Conservation (phyloP, 2,797 vertebrate genomes). For the Coregonus sp. region DNA sequence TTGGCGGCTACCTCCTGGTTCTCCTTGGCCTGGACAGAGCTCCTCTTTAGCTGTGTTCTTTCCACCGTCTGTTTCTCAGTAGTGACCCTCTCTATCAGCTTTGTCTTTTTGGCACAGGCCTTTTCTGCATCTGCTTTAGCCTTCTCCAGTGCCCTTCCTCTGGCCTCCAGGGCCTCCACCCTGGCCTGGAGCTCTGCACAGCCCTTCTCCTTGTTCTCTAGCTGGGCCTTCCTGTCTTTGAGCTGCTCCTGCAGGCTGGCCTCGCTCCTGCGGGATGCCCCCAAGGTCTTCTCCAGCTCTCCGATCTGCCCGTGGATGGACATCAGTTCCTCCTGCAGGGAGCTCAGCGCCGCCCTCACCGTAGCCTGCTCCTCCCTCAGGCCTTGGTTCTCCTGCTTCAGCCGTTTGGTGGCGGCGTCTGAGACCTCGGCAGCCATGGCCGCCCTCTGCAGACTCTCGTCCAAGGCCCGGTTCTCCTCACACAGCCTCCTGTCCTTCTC, state of each 20-base stretch:
- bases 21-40: constrained; percentile 56
- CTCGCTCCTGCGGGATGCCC: constrained; percentile 73
- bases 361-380: constrained; percentile 80
- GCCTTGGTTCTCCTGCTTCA: constrained; percentile 79
- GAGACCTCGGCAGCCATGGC: constrained; percentile 70
- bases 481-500: constrained; percentile 79
- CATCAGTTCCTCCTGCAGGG: constrained; percentile 79
- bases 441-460: constrained; percentile 81
- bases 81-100: constrained; percentile 72
- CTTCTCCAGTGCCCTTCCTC: constrained; percentile 67
- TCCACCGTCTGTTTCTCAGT: constrained; percentile 72
- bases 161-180: constrained; percentile 63
- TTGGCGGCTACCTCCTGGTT: constrained; percentile 66
- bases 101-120: constrained; percentile 69
- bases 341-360: constrained; percentile 70
- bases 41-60: constrained; percentile 69
- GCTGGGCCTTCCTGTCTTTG: constrained; percentile 65
- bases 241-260: constrained; percentile 74
- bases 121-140: constrained; percentile 75
- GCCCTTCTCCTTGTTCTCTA: constrained; percentile 71
- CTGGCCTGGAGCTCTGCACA: constrained; percentile 73
- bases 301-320: constrained; percentile 74
- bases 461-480: constrained; percentile 77
- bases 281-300: constrained; percentile 79
- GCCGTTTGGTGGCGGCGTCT: constrained; percentile 68